Percentiles rank a stretch among this genome's conserved stretches.
phyloP scores from a whole-genome alignment of 2,888 invertebrate genomes.

The Microplitis deprimator region DNA sequence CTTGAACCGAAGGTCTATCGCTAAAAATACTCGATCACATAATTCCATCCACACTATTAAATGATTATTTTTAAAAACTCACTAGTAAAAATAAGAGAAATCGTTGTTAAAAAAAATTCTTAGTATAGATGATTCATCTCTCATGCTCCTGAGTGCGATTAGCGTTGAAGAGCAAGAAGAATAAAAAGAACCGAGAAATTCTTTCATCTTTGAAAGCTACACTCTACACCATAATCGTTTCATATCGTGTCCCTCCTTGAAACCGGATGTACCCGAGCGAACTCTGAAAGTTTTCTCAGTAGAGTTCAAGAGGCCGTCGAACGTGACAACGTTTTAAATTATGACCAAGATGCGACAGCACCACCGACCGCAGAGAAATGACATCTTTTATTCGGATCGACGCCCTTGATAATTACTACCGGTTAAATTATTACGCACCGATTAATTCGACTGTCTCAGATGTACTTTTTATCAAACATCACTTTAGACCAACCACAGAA shows the following conservation, averaged over 20 bases:
- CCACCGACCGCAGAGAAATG: no score
- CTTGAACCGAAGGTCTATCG: no score
- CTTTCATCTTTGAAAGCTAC: background rate
- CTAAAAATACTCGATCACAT: no score
- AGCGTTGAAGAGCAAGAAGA: background rate
- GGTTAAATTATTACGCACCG: slow-evolving; percentile 11
- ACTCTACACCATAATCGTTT: background rate
- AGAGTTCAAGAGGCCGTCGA: slow-evolving; percentile 32
- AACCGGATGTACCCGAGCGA: slow-evolving; percentile 29
- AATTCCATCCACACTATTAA: no score
- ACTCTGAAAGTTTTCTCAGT: slow-evolving; percentile 29
- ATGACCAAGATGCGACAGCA: slow-evolving; percentile 17
- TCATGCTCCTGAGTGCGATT: background rate
- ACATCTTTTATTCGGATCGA: slow-evolving; percentile 30
- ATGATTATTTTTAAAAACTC: no score
- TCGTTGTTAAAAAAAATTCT: no score
- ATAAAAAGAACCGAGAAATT: background rate
- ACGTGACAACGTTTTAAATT: slow-evolving; percentile 34
- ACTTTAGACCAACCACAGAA: no score
- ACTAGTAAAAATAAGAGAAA: no score
- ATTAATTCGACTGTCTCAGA: background rate
- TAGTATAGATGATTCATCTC: background rate
- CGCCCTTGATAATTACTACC: slow-evolving; percentile 39
- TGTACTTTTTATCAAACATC: no score
- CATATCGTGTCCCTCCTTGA: slow-evolving; percentile 20